phyloP scores from a whole-genome alignment of 2,113 vertebrate species.

The Crotalus horridus region DNA sequence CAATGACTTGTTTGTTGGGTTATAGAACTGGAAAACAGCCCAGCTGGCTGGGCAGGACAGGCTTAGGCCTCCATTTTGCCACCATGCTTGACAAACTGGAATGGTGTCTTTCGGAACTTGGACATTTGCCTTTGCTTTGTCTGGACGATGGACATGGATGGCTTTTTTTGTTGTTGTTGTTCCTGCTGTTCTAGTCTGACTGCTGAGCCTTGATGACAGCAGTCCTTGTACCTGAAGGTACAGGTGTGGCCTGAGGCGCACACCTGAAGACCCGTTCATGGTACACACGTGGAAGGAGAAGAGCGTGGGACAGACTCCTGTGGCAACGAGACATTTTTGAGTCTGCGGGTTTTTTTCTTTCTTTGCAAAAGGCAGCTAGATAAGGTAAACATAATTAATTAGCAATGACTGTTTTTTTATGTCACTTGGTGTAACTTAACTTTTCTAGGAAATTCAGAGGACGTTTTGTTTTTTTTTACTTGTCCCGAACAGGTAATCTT shows the following conservation, averaged over 20 bases:
- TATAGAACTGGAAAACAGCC: constrained; percentile 44
- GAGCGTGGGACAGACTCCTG: neutral
- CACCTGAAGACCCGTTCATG: neutral
- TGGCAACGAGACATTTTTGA: constrained; percentile 8
- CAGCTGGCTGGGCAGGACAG: constrained; percentile 67
- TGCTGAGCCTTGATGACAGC: neutral
- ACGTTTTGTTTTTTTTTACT: constrained; percentile 26
- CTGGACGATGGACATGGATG: neutral
- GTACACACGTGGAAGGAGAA: rapidly evolving
- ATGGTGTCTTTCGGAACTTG: neutral
- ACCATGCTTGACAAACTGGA: neutral
- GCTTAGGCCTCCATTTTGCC: neutral
- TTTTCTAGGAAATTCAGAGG: constrained; percentile 33
- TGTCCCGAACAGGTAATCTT: constrained; percentile 50
- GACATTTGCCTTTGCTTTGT: constrained; percentile 14
- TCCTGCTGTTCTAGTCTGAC: neutral
- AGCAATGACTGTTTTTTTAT: constrained; percentile 41
- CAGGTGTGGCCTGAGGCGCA: neutral
- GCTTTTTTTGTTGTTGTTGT: neutral
- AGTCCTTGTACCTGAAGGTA: constrained; percentile 36
- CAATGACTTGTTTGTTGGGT: neutral
- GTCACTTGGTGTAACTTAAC: constrained; percentile 25
- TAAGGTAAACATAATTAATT: constrained; percentile 47
- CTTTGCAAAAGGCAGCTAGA: constrained; percentile 24
- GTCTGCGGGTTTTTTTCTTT: neutral